Evolutionary conservation across 2,888 invertebrate species (phyloP), one percentile per base, ranked within the genome.

Genomic region (Drosophila neotestacea): DNA sequence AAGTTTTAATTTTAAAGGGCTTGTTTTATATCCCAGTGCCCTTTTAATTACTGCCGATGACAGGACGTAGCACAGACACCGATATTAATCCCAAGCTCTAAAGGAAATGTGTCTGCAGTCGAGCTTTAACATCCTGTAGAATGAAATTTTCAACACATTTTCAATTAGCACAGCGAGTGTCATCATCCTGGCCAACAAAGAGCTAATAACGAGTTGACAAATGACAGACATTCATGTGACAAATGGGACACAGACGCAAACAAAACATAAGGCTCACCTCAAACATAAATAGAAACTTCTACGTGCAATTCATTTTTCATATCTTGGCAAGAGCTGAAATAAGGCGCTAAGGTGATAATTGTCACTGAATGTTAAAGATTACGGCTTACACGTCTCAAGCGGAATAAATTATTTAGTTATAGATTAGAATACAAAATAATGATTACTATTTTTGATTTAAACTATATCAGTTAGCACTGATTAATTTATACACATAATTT

Each of bases 151-250:
- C 69, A 82, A 70, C 73, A 87, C 69, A 74, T 74, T 85, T 82
- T 73, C 88, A 82, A 85, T 88, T 82, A 85, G 74, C 60, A 44
- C 61, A 60, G 62, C 64, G 55, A 58, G 62, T 55, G 60, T 22
- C 68, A 50, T 16, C 28, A 10, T 22, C n/a, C 10, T 39, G 39
- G 47, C n/a, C 41, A 27, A 58, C 58, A 58, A 56, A 41, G 44
- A 61, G 86, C 81, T 58, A 50, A 78, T 81, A 77, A 81, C 75
- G 68, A 67, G 71, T 69, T 79, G 76, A 81, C 73, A 77, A 84
- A 73, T 69, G 59, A 51, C 73, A 56, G 39, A 67, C 41, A 61
- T 51, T 36, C 46, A 30, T 39, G 10, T 28, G 28, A 39, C 60
- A 69, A 54, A 44, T 30, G 46, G 27, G 6, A 46, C 2, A 30